phyloP scores from a whole-genome alignment of 2,797 vertebrate genomes.

The Spea hammondii region DNA sequence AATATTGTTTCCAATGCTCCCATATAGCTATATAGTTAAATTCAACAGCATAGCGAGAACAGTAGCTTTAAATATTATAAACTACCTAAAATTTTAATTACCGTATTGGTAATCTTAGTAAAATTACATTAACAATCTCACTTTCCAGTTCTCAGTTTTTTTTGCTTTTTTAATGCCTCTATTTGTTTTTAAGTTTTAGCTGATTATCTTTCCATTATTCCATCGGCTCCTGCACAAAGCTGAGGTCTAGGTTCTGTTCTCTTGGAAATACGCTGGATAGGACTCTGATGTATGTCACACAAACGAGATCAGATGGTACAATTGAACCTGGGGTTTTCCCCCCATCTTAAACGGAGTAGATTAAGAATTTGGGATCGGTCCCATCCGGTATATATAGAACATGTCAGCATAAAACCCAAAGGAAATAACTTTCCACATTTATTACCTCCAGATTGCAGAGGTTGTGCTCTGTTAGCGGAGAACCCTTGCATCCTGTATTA shows the following conservation, averaged over 20 bases:
- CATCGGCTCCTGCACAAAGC: slow-evolving; percentile 9
- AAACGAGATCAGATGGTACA: slow-evolving; percentile 44
- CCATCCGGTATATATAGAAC: slow-evolving; percentile 58
- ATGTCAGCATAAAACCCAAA: slow-evolving; percentile 50
- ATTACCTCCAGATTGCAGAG: slow-evolving; percentile 60
- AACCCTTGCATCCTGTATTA: slow-evolving; percentile 53
- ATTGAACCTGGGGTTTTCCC: slow-evolving; percentile 16
- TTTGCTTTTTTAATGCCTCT: not conserved
- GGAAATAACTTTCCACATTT: slow-evolving; percentile 59
- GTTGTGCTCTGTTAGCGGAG: slow-evolving; percentile 48
- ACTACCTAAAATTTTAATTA: too few relatives aligned
- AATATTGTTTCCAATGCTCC: too few relatives aligned
- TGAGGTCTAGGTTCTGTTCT: slow-evolving; percentile 25
- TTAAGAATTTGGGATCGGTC: slow-evolving; percentile 60
- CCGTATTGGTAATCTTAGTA: not conserved
- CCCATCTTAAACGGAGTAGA: slow-evolving; percentile 32
- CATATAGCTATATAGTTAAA: too few relatives aligned
- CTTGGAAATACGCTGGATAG: slow-evolving; percentile 3
- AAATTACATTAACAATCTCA: not conserved
- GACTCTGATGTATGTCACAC: slow-evolving; percentile 36
- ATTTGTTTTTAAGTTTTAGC: slow-evolving; percentile 4
- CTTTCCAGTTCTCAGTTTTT: not conserved
- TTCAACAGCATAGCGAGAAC: too few relatives aligned
- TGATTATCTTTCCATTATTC: slow-evolving; percentile 15
- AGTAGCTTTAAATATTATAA: too few relatives aligned